These are phyloP conservation scores for Sebastolobus alascanus DNA, from an alignment of 2,797 vertebrate genomes.

Conservation along the genomic window DNA sequence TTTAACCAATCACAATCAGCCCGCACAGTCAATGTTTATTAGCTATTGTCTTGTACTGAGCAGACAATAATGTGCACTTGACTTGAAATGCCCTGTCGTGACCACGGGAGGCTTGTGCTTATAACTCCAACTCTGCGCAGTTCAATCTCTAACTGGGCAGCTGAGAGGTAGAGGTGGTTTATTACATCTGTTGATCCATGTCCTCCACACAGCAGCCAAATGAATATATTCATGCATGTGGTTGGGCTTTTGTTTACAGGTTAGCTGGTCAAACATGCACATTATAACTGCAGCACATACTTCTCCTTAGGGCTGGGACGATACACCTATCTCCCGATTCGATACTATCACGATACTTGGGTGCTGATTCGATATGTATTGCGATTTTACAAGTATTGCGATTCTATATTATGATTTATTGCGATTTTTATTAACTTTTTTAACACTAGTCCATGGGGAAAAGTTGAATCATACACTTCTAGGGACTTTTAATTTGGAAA, in stretches of 20 bases:
- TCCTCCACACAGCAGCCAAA: slow-evolving; percentile 7
- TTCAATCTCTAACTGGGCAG: slow-evolving; percentile 31
- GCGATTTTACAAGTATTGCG: too few species aligned
- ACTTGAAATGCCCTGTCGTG: slow-evolving; percentile 55
- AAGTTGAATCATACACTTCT: too few species aligned
- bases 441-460: too few species aligned
- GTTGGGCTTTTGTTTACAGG: not conserved
- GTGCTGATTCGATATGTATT: too few species aligned
- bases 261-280: not conserved
- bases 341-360: too few species aligned
- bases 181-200: slow-evolving; percentile 36
- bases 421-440: too few species aligned
- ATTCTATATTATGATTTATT: too few species aligned
- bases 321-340: too few species aligned
- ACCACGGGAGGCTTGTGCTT: slow-evolving; percentile 46
- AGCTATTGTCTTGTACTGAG: slow-evolving; percentile 68
- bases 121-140: slow-evolving; percentile 28
- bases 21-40: slow-evolving; percentile 67
- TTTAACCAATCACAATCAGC: slow-evolving; percentile 69
- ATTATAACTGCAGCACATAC: not conserved
- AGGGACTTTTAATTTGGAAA: too few species aligned
- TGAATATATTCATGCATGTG: not conserved
- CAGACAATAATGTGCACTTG: slow-evolving; percentile 66
- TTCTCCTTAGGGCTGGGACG: not conserved
- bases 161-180: slow-evolving; percentile 30